Base-by-base conservation (phyloP, 2,113 vertebrate genomes). In the Silurus glanis region DNA sequence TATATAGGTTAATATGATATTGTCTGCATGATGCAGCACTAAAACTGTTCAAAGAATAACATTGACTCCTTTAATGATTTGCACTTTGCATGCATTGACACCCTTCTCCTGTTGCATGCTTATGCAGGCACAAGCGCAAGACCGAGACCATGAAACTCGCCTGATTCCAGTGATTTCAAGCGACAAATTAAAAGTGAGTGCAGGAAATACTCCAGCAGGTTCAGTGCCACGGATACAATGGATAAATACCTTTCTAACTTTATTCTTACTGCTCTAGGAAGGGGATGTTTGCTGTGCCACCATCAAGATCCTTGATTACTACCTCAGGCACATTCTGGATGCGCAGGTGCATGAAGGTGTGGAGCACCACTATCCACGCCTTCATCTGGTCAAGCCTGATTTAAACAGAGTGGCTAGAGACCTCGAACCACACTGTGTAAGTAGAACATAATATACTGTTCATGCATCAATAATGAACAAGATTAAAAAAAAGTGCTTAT, bases 201-300 rank as follows among this genome's bases (percentile, higher is more conserved):
- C 25, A n/a, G 0, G 8, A 47, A 21, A 51, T 47, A n/a, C 3
- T 49, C 14, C 72, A 74, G 4, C 17, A 23, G 17, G 58, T 56
- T 59, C 13, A 47, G 5, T 37, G 12, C 23, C 28, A 45, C n/a
- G 5, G 4, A 45, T 23, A 23, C 53, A 13, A 9, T 1, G 10
- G 2, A 80, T 80, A 19, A 3, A 4, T 55, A 3, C 7, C 45
- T 61, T 80, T 1, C 12, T 59, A 23, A 55, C 51, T 23, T 37
- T 56, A 9, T 76, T 72, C 75, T n/a, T 21, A 23, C n/a, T 81
- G 83, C 8, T 80, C 0, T 9, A 97, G 96, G 80, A 78, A 37
- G 91, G 49, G 25, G 92, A 93, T 21, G 92, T 2, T 62, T 97
- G 96, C 91, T 96, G 95, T 28, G 16, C 96, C 90, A 95, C 95